Percentiles rank a stretch among this genome's conserved stretches.
Evolutionary conservation across 2,113 vertebrate species (phyloP).

Genomic region (Thamnophis sirtalis): DNA sequence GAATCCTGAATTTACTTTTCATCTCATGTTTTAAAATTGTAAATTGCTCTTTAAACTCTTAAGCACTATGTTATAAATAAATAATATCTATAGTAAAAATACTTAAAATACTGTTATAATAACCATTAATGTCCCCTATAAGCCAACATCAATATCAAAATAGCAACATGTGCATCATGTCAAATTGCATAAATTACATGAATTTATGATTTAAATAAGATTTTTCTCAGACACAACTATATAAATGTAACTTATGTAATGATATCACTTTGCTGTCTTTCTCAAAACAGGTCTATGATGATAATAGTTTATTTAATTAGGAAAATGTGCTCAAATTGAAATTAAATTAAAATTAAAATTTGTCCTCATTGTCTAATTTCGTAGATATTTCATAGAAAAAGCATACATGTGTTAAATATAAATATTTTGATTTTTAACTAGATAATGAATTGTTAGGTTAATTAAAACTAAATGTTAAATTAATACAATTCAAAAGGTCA

Average conservation of each 20-base stretch:
- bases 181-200: background rate
- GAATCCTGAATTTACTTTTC: background rate
- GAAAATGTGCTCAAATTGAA: conserved; percentile 29
- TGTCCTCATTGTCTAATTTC: conserved; percentile 20
- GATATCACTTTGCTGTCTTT: background rate
- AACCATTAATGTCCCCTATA: too few relatives aligned
- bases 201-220: background rate
- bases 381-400: conserved; percentile 36
- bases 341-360: conserved; percentile 31
- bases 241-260: background rate
- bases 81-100: background rate
- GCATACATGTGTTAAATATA: conserved; percentile 14
- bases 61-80: background rate
- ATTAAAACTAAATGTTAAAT: conserved; percentile 17
- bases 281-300: background rate
- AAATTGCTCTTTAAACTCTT: background rate
- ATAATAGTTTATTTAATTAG: background rate
- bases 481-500: conserved; percentile 38
- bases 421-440: conserved; percentile 11
- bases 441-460: conserved; percentile 31
- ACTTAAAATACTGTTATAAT: too few relatives aligned
- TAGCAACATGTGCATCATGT: too few relatives aligned
- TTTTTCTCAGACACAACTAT: background rate
- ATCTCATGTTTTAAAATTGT: background rate
- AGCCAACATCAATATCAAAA: too few relatives aligned